Evolutionary conservation across 2,888 invertebrate species (phyloP).

Genomic region (Epinotia ramella): DNA sequence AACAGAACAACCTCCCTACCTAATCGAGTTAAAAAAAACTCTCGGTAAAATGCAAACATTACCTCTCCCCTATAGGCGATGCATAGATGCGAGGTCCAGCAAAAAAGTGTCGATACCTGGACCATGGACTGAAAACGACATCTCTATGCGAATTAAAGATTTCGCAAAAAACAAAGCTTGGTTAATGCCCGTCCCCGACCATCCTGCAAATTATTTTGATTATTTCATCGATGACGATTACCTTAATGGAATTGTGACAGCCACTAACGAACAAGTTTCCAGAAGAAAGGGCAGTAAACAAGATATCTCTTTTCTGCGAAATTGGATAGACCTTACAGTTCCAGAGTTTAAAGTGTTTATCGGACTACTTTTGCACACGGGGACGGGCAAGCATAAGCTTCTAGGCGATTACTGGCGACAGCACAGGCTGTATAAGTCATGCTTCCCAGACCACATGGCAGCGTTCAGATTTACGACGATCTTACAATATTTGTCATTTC

Average conservation of each 20-base stretch:
- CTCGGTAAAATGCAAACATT: neutral
- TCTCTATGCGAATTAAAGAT: neutral
- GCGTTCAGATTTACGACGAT: neutral
- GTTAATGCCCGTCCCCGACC: neutral
- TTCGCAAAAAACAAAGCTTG: slow-evolving; percentile 14
- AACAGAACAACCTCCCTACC: neutral
- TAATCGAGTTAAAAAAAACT: neutral
- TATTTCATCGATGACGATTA: slow-evolving; percentile 22
- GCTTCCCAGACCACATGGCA: slow-evolving; percentile 10
- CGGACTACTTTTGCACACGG: slow-evolving; percentile 17
- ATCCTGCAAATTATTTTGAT: slow-evolving; percentile 6
- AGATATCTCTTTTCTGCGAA: neutral
- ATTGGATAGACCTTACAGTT: slow-evolving; percentile 16
- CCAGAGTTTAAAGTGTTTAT: slow-evolving; percentile 19
- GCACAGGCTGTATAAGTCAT: slow-evolving; percentile 20
- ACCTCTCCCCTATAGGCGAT: neutral
- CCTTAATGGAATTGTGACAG: neutral
- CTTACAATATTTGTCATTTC: neutral
- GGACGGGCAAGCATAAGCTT: neutral
- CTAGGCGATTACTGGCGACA: slow-evolving; percentile 7
- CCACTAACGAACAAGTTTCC: neutral
- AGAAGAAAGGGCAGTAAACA: neutral
- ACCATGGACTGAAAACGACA: neutral
- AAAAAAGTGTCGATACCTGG: neutral
- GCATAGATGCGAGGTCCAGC: neutral